phyloP scores from a whole-genome alignment of 2,113 vertebrate species.

The Morone saxatilis region DNA sequence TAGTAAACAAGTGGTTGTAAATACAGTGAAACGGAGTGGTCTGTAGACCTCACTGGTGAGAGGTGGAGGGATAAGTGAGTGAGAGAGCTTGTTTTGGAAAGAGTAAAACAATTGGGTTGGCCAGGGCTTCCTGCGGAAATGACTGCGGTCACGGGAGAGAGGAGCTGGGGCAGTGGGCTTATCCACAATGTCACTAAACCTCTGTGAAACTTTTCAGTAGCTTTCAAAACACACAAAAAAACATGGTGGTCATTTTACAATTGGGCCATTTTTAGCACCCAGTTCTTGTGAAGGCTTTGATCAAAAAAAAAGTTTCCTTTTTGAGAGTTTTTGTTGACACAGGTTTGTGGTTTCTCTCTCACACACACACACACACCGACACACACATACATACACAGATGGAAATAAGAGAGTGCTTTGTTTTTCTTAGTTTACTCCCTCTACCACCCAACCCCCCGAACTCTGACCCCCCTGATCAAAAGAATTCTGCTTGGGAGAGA shows the following conservation, averaged over 20 bases:
- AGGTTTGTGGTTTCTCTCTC: slow-evolving; percentile 32
- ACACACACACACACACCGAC: slow-evolving; percentile 27
- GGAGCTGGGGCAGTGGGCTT: slow-evolving; percentile 36
- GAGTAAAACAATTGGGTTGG: slow-evolving; percentile 65
- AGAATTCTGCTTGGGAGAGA: slow-evolving; percentile 54
- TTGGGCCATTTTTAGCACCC: background rate
- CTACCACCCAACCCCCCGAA: slow-evolving; percentile 5
- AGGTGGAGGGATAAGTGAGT: slow-evolving; percentile 27
- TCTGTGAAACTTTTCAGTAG: slow-evolving; percentile 3
- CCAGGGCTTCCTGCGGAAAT: slow-evolving; percentile 80
- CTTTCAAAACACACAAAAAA: background rate
- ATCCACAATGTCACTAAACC: slow-evolving; percentile 14
- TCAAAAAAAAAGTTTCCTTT: slow-evolving; percentile 10
- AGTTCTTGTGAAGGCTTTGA: background rate
- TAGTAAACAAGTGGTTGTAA: slow-evolving; percentile 11
- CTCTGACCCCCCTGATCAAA: slow-evolving; percentile 72
- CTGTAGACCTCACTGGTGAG: background rate
- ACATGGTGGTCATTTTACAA: background rate
- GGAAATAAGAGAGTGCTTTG: slow-evolving; percentile 68
- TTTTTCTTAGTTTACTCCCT: slow-evolving; percentile 47
- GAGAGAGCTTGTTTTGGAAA: slow-evolving; percentile 71
- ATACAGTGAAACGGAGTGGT: background rate
- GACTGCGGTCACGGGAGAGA: slow-evolving; percentile 65
- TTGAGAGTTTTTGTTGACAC: slow-evolving; percentile 44
- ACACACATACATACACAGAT: background rate